Evolutionary conservation across 1,140 invertebrate genomes (phyloP).

Genomic region (Anastrepha ludens): DNA sequence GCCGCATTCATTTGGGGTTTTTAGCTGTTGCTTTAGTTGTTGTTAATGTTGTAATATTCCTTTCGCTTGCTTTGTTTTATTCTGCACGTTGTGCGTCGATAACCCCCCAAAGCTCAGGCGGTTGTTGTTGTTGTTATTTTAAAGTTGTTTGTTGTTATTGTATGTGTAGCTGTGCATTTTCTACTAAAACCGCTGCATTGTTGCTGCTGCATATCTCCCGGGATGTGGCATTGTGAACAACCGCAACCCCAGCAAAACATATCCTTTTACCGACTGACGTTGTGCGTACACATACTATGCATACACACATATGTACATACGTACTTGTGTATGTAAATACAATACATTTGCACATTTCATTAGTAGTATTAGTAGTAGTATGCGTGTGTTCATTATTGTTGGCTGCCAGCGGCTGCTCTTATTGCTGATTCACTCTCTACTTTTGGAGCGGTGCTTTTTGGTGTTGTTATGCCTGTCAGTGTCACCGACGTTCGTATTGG

Average conservation of each 20-base stretch:
- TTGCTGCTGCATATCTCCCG: slow-evolving; percentile 27
- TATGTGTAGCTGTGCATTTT: background rate
- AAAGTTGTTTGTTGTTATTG: background rate
- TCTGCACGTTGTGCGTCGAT: background rate
- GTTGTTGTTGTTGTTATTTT: slow-evolving; percentile 13
- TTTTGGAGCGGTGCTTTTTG: background rate
- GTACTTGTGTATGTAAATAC: background rate
- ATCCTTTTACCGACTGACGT: slow-evolving; percentile 48
- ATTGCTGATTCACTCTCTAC: background rate
- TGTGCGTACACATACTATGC: slow-evolving; percentile 20
- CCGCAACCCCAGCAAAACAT: slow-evolving; percentile 43
- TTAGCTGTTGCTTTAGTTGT: background rate
- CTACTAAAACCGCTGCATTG: slow-evolving; percentile 36
- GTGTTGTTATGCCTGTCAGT: slow-evolving; percentile 6
- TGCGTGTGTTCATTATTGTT: background rate
- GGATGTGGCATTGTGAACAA: slow-evolving; percentile 35
- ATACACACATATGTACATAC: background rate
- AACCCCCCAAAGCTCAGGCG: background rate
- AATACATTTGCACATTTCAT: background rate
- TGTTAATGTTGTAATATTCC: slow-evolving; percentile 10
- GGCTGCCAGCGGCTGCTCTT: background rate
- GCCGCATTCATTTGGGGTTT: slow-evolving; percentile 37
- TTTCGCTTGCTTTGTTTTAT: slow-evolving; percentile 7
- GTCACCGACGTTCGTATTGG: slow-evolving; percentile 48
- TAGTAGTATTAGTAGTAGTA: too few species aligned